Evolutionary conservation across 92 coral and sea anemone species (phyloP), one percentile per base, ranked within the genome.

Genomic region (Zoanthus solanderi): DNA sequence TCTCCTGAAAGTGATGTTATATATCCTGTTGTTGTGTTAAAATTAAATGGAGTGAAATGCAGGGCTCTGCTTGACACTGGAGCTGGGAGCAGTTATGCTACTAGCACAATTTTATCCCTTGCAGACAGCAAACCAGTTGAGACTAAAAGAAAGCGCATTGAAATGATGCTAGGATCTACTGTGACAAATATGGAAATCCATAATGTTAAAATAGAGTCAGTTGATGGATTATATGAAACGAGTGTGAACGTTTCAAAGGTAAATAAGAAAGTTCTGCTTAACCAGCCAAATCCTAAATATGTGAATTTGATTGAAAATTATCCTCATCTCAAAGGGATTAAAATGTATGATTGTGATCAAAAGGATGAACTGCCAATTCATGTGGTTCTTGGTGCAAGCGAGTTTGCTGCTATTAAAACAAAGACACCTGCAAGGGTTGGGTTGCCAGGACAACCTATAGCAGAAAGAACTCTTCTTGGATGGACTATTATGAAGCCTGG

Each of bases 311-410:
- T 84, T 23, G 57, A 76, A 23, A 67, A 79, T 23, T 79, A 88
- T 72, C 61, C 88, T 52, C 93, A 91, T 56, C 83, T 85, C 71
- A 75, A 78, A 74, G 90, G 85, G 47, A 87, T 90, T 71, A 28
- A 77, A 3, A 72, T 90, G 47, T 76, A 82, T 71, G 90, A 90
- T 88, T 68, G 37, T 48, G 92, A 92, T 71, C 53, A 79, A 23
- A 88, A 85, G 75, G 87, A 89, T 23, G 85, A 78, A 83, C 67
- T 87, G 14, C 92, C 90, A 17, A 88, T 89, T 15, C 95, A 89
- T 74, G 61, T 89, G 4, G 79, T 89, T 47, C 86, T 92, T 65
- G 92, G 91, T n/a, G 79, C 91, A 29, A 78, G 92, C 12, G 89
- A 92, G 72, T 89, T 85, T 29, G 86, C 92, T 63, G 56, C 84